Base-by-base conservation (phyloP, 2,888 invertebrate genomes). In the Polymixis lichenea region DNA sequence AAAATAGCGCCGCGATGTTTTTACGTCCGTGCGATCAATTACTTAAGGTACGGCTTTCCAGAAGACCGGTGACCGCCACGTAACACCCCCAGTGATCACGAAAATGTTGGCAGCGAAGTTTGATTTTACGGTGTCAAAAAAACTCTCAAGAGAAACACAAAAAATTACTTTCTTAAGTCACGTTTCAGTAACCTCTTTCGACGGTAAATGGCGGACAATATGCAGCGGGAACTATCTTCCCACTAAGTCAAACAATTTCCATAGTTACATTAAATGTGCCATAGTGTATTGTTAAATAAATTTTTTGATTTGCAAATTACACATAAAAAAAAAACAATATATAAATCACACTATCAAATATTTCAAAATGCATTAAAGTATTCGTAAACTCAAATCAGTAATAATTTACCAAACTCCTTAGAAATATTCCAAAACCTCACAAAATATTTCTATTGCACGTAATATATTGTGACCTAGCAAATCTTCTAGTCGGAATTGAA, bases 401-500 rank as follows among this genome's bases (percentile, higher is more conserved):
- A 70, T 64, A 72, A 72, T 79, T 58, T 68, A 46, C 64, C 25
- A 58, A 64, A 58, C 79, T 65, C 22, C 46, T 22, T 17, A 32
- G 22, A 70, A 75, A 81, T 79, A 80, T 84, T 75, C 70, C 67
- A 68, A 84, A 74, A 55, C 38, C 72, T 66, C 55, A 72, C 55
- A 67, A 82, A 76, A 86, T 81, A 77, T 80, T 58, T 69, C 71
- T 73, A 55, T 78, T 75, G n/a, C 80, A 81, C 64, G 78, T 79
- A 75, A 87, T 79, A 78, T 75, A 82, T 87, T 69, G 62, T 58
- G 60, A 64, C 67, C 72, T 70, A 60, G 84, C 78, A 83, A 85
- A 88, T 86, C 83, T 79, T 61, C 82, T 72, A 75, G 61, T 64
- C 43, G 61, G 77, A 79, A 87, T 88, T 83, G 87, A 88, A 88